A percentile compares a stretch with the other conserved stretches of the same genome.
These are phyloP conservation scores for Notamacropus eugenii DNA, from an alignment of 2,797 vertebrate genomes.

Conservation along the genomic window DNA sequence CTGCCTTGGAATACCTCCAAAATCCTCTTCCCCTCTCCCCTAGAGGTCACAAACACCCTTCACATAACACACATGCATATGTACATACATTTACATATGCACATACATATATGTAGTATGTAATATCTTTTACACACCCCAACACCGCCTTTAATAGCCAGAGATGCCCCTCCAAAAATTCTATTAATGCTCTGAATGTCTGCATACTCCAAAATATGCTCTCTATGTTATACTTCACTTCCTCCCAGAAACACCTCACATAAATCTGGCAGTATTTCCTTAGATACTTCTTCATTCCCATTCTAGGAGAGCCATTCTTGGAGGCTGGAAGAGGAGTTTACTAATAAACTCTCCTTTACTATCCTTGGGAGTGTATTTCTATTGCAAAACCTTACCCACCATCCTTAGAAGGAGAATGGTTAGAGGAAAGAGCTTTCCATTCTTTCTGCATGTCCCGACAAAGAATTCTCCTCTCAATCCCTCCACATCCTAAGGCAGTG, in stretches of 20 bases:
- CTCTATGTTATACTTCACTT: neutral
- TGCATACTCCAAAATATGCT: neutral
- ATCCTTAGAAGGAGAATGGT: neutral
- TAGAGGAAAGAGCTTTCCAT: neutral
- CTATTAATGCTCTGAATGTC: neutral
- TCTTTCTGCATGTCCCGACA: neutral
- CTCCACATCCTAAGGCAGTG: neutral
- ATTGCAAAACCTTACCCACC: neutral
- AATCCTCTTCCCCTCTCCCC: neutral
- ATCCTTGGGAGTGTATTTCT: neutral
- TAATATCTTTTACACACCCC: neutral
- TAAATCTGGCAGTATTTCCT: neutral
- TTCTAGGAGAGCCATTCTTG: neutral
- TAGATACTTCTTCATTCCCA: neutral
- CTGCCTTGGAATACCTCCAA: neutral
- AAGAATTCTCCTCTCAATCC: neutral
- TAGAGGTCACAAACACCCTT: neutral
- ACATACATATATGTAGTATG: neutral
- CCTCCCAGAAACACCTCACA: neutral
- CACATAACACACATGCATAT: neutral
- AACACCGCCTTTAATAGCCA: neutral
- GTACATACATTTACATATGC: neutral
- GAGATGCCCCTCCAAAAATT: neutral
- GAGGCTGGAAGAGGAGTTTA: neutral
- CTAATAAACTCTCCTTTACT: neutral